Evolutionary conservation across 2,797 vertebrate genomes (phyloP).

Genomic region (Eutrigla gurnardus): DNA sequence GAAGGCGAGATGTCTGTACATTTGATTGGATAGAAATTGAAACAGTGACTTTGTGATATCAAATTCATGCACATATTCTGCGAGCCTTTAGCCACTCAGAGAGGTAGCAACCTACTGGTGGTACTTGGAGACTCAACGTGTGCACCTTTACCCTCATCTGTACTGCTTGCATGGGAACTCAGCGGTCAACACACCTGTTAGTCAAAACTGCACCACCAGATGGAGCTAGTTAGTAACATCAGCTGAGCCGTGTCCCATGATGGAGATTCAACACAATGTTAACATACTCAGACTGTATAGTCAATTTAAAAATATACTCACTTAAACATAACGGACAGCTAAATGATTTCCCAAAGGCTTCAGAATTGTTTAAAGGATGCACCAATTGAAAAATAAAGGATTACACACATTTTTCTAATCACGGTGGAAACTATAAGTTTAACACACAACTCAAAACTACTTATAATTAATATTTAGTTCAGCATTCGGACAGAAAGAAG

Average conservation of each 20-base stretch:
- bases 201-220: conserved; percentile 44
- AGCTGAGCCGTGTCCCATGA: background rate
- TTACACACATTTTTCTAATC: background rate
- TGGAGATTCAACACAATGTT: background rate
- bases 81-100: too few species aligned
- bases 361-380: background rate
- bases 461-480: background rate
- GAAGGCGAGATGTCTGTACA: too few species aligned
- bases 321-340: background rate
- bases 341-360: background rate
- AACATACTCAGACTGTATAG: too few species aligned
- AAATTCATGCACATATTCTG: background rate
- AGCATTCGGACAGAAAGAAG: background rate
- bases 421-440: background rate
- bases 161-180: background rate
- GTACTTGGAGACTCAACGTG: background rate
- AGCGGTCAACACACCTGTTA: background rate
- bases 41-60: background rate
- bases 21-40: background rate
- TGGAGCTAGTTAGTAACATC: conserved; percentile 34
- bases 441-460: background rate
- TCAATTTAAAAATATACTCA: too few species aligned
- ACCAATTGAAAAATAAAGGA: background rate
- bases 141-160: background rate
- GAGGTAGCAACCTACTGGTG: too few species aligned